phyloP scores from a whole-genome alignment of 1,140 invertebrate species.

The Saccostrea echinata region DNA sequence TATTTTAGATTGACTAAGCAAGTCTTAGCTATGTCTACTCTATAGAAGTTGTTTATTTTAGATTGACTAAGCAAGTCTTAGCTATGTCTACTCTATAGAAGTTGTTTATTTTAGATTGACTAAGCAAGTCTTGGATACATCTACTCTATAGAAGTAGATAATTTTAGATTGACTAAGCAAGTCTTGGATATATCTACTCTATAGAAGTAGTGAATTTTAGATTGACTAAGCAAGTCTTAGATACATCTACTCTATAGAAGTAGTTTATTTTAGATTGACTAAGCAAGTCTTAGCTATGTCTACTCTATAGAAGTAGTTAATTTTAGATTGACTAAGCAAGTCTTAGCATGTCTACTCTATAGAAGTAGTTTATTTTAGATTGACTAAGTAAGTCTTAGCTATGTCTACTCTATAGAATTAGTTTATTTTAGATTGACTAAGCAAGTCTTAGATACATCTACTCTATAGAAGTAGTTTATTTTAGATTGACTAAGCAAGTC shows the following conservation, averaged over 20 bases:
- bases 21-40: neutral
- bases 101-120: slow-evolving; percentile 53
- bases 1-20: slow-evolving; percentile 61
- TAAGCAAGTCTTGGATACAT: slow-evolving; percentile 48
- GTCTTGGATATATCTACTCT: neutral
- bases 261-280: slow-evolving; percentile 53
- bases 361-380: slow-evolving; percentile 48
- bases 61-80: slow-evolving; percentile 60
- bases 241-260: too few species aligned
- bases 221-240: slow-evolving; percentile 58
- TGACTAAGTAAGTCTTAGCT: slow-evolving; percentile 57
- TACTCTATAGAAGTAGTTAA: too few species aligned
- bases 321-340: slow-evolving; percentile 62
- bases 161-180: slow-evolving; percentile 61
- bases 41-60: slow-evolving; percentile 42
- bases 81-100: too few species aligned
- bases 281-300: slow-evolving; percentile 49
- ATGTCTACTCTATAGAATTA: too few species aligned
- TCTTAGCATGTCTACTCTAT: neutral
- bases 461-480: neutral
- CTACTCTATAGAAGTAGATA: too few species aligned
- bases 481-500: slow-evolving; percentile 62
- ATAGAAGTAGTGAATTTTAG: slow-evolving; percentile 47
- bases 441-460: slow-evolving; percentile 25
- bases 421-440: slow-evolving; percentile 58